A percentile compares a stretch with the other conserved stretches of the same genome.
These are phyloP conservation scores for Hypocryptadius cinnamomeus DNA, from an alignment of 2,113 vertebrate species.

Conservation along the genomic window DNA sequence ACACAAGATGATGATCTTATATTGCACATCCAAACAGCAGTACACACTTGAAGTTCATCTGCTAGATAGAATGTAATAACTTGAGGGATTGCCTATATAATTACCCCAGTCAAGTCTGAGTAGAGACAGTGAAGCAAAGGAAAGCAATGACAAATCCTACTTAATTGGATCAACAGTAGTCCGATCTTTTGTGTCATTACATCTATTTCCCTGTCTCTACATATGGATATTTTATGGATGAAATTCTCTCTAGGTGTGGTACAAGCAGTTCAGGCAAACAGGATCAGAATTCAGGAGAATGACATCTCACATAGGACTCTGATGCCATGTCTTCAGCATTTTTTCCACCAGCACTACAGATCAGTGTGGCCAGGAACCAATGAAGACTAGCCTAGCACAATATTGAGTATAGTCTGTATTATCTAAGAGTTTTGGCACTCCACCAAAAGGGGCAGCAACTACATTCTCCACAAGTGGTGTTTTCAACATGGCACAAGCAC, in stretches of 20 bases:
- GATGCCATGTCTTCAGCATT: not conserved
- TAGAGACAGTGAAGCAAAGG: not conserved
- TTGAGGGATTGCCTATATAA: not conserved
- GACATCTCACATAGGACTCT: rapidly evolving
- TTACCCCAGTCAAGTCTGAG: not conserved
- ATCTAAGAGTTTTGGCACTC: not conserved
- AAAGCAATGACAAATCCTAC: not conserved
- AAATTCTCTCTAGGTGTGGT: not conserved
- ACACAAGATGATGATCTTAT: not conserved
- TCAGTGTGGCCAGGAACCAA: not conserved
- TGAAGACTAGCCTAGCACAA: not conserved
- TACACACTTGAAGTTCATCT: not conserved
- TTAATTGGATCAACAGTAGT: not conserved
- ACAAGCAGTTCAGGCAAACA: not conserved
- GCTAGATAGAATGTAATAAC: not conserved
- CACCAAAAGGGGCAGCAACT: not conserved
- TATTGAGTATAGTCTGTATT: not conserved
- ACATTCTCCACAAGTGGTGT: not conserved
- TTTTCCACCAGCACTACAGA: not conserved
- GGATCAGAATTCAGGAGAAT: not conserved
- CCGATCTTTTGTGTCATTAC: not conserved
- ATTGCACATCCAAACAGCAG: not conserved
- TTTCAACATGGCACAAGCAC: not conserved
- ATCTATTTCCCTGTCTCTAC: not conserved
- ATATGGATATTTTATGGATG: not conserved